A percentile compares a stretch with the other conserved stretches of the same genome.
Evolutionary conservation across 2,888 invertebrate genomes (phyloP).

Genomic region (Nephrotoma guestfalica): DNA sequence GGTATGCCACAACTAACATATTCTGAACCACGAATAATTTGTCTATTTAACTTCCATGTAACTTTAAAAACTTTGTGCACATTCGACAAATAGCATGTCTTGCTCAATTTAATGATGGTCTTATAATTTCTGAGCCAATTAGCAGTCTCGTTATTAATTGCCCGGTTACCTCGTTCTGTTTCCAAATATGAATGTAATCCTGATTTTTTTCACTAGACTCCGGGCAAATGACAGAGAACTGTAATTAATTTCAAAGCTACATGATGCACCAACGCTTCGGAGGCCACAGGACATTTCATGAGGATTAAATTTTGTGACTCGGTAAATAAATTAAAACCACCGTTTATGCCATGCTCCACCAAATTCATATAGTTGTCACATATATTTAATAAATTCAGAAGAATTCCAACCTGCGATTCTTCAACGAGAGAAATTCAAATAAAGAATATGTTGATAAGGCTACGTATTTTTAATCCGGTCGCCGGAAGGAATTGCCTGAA

Average conservation of each 20-base stretch:
- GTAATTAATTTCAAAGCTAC: constrained; percentile 59
- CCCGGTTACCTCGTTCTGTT: constrained; percentile 54
- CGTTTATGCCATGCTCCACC: constrained; percentile 68
- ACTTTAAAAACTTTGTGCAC: constrained; percentile 57
- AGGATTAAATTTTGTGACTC: constrained; percentile 79
- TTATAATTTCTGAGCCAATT: constrained; percentile 68
- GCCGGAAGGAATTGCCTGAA: constrained; percentile 73
- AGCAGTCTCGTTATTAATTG: constrained; percentile 31
- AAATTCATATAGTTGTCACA: constrained; percentile 68
- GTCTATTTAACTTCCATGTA: constrained; percentile 63
- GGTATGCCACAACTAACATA: too few relatives aligned
- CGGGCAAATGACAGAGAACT: constrained; percentile 38
- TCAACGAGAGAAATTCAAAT: constrained; percentile 57
- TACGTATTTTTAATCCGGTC: constrained; percentile 49
- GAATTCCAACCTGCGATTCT: constrained; percentile 49
- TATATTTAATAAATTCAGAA: constrained; percentile 74
- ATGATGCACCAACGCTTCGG: constrained; percentile 49
- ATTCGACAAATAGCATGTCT: constrained; percentile 62
- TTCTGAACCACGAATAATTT: too few relatives aligned
- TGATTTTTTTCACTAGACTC: constrained; percentile 26
- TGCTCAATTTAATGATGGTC: constrained; percentile 51
- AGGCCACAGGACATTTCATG: constrained; percentile 57
- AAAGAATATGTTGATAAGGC: constrained; percentile 68
- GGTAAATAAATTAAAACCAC: constrained; percentile 65
- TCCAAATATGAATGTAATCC: constrained; percentile 69